Base-by-base conservation (phyloP, 1,140 invertebrate genomes). In the Aphaenogaster floridana region DNA sequence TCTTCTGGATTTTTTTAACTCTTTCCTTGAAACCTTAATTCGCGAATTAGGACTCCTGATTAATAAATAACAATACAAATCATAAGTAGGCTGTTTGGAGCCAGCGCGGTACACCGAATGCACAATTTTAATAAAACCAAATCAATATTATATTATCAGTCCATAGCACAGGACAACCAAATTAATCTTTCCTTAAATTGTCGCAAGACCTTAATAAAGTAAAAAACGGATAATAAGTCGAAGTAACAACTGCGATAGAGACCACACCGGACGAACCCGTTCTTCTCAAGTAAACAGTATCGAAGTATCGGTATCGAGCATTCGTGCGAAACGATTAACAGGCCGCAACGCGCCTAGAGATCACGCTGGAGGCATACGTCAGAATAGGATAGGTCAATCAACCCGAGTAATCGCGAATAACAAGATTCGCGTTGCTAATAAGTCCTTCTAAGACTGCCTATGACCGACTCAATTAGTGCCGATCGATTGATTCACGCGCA, bases 291-390 rank as follows among this genome's bases (percentile, higher is more conserved):
- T 66, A 80, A 59, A 57, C 66, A 81, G 5, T 42, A 36, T 21
- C 77, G 91, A 89, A 91, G 89, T 92, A 93, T 94, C 91, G 90
- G 92, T 93, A 92, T 89, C 92, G 89, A 71, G 89, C 90, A 92
- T 91, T 93, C 90, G 91, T 91, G 94, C 92, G 92, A 94, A 92
- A 92, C 92, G 92, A 94, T 94, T 94, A 93, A 86, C 90, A 92
- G 92, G 90, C 92, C 92, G 91, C 92, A 93, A 92, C 92, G 89
- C 87, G 90, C 87, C 91, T 21, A 92, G 69, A 91, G 90, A 92
- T 92, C 90, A 78, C 54, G 52, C 74, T 86, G 52, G 59, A 59
- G 52, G 61, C 64, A 85, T 54, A 61, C 90, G 79, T 72, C 69
- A 54, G 66, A 69, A 45, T 52, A 66, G 50, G 80, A 91, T 91